Evolutionary conservation across 2,113 vertebrate genomes (phyloP).

Genomic region (Coptodon rendalli): DNA sequence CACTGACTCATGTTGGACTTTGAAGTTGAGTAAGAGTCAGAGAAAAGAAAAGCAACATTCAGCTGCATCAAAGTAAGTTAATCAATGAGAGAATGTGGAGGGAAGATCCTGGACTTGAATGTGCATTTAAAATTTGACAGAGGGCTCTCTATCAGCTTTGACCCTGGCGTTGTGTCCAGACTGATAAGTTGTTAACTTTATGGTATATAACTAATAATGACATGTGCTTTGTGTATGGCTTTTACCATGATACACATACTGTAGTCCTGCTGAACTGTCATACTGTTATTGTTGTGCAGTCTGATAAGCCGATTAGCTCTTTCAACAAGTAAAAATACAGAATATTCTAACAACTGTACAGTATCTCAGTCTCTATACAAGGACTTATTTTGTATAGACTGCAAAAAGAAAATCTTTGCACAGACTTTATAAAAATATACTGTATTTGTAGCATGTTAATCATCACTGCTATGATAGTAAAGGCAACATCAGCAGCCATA

Average conservation of each 20-base stretch:
- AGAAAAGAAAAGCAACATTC: neutral
- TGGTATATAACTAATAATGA: neutral
- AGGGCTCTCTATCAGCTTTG: constrained; percentile 67
- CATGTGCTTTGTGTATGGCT: constrained; percentile 22
- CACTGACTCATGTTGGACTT: neutral
- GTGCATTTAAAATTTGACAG: constrained; percentile 67
- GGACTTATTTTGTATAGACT: constrained; percentile 12
- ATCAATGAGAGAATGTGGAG: neutral
- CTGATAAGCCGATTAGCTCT: neutral
- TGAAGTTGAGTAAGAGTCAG: neutral
- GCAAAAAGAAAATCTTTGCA: neutral
- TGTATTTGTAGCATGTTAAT: constrained; percentile 36
- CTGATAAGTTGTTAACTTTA: constrained; percentile 37
- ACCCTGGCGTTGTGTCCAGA: constrained; percentile 41
- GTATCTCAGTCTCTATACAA: neutral
- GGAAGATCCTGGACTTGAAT: constrained; percentile 61
- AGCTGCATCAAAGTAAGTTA: neutral
- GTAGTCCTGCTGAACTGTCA: neutral
- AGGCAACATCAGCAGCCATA: constrained; percentile 5
- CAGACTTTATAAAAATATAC: constrained; percentile 8
- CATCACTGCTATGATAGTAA: constrained; percentile 7
- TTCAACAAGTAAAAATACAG: neutral
- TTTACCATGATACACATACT: neutral
- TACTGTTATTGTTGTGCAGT: neutral
- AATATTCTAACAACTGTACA: constrained; percentile 16